A percentile compares a stretch with the other conserved stretches of the same genome.
phyloP scores from a whole-genome alignment of 1,140 invertebrate genomes.

The Meloidogyne chitwoodi region DNA sequence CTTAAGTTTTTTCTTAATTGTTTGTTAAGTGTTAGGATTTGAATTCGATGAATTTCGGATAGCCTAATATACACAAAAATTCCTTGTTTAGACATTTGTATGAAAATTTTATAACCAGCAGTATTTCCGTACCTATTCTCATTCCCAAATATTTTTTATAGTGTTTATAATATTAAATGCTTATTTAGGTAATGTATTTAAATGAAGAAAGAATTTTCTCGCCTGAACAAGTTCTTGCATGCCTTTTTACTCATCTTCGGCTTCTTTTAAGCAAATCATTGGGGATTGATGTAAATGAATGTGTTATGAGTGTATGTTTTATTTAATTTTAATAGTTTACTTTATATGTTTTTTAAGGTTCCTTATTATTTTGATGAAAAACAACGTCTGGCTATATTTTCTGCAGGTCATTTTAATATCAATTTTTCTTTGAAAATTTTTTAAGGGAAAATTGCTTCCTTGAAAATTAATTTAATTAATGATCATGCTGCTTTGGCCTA shows the following conservation, averaged over 20 bases:
- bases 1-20: no score
- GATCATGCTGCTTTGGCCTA: slow-evolving; percentile 15
- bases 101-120: no score
- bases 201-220: slow-evolving; percentile 79
- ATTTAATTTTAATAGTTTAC: neutral
- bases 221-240: slow-evolving; percentile 90
- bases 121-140: no score
- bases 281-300: slow-evolving; percentile 76
- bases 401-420: slow-evolving; percentile 47
- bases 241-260: slow-evolving; percentile 94
- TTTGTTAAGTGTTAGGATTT: no score
- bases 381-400: neutral
- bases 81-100: no score
- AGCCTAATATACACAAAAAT: no score
- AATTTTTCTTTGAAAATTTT: neutral
- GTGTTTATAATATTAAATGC: no score
- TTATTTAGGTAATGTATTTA: slow-evolving; percentile 72
- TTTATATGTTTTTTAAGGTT: neutral
- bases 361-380: slow-evolving; percentile 10
- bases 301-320: slow-evolving; percentile 76
- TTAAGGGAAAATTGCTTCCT: slow-evolving; percentile 59
- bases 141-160: no score
- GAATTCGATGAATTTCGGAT: no score
- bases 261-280: slow-evolving; percentile 80
- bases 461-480: slow-evolving; percentile 6